phyloP scores from a whole-genome alignment of 1,140 invertebrate species.

The Bombus superbus region DNA sequence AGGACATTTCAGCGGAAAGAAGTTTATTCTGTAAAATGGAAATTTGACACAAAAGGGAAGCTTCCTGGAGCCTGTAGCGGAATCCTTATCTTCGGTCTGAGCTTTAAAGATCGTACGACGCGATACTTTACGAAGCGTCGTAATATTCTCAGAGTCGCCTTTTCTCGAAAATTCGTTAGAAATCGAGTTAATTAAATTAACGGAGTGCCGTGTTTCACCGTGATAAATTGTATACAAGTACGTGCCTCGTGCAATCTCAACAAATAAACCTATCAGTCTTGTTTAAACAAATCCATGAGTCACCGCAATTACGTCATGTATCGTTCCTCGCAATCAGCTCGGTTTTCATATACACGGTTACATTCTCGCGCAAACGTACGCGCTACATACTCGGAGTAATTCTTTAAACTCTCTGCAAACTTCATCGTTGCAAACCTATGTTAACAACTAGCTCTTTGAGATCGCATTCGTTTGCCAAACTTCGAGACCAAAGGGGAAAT shows the following conservation, averaged over 20 bases:
- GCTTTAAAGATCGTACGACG: too few species aligned
- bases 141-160: too few species aligned
- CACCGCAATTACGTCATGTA: neutral
- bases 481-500: neutral
- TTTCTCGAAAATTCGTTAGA: too few species aligned
- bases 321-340: neutral
- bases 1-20: too few species aligned
- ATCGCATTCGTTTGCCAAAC: neutral
- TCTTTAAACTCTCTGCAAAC: neutral
- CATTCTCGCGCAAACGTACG: neutral
- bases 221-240: too few species aligned
- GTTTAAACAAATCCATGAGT: slow-evolving; percentile 17
- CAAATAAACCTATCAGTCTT: neutral
- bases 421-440: neutral
- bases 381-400: neutral
- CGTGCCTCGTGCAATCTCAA: neutral
- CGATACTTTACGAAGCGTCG: too few species aligned
- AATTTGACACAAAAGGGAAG: too few species aligned
- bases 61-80: rapidly evolving
- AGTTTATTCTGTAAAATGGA: too few species aligned
- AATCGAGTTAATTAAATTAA: too few species aligned
- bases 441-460: neutral
- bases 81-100: too few species aligned
- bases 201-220: too few species aligned
- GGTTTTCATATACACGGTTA: neutral